Conservation (phyloP, 2,888 invertebrate genomes). For the Drosophila setosimentum region DNA sequence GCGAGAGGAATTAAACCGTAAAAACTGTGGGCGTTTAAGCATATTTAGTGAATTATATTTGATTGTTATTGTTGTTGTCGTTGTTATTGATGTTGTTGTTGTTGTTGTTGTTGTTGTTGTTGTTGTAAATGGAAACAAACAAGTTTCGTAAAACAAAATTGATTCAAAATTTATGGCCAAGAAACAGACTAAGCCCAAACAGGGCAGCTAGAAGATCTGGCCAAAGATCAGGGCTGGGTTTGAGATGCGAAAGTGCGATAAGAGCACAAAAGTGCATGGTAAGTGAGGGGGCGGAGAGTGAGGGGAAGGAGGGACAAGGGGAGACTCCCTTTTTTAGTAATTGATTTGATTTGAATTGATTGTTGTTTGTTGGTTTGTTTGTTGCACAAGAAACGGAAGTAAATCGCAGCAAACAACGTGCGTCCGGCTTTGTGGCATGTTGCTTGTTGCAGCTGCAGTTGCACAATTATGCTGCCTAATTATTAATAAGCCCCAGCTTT, state of each 20-base stretch:
- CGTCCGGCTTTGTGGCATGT: slow-evolving; percentile 39
- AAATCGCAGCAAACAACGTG: slow-evolving; percentile 33
- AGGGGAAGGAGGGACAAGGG: neutral
- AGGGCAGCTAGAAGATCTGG: neutral
- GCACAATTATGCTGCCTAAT: slow-evolving; percentile 23
- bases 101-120: slow-evolving; percentile 8
- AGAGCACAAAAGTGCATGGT: slow-evolving; percentile 17
- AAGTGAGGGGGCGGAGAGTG: neutral
- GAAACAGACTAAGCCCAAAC: neutral
- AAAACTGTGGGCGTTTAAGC: slow-evolving; percentile 72
- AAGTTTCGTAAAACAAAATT: slow-evolving; percentile 29
- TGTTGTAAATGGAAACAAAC: slow-evolving; percentile 18
- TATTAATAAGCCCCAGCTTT: slow-evolving; percentile 29
- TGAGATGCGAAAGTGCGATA: slow-evolving; percentile 68
- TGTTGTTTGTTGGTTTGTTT: slow-evolving; percentile 14
- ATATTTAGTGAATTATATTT: slow-evolving; percentile 78
- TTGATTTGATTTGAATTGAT: slow-evolving; percentile 22
- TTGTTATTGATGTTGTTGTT: slow-evolving; percentile 14
- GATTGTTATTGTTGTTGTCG: slow-evolving; percentile 55
- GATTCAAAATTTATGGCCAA: slow-evolving; percentile 40
- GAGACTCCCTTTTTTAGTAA: slow-evolving; percentile 2
- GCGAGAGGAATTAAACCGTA: neutral
- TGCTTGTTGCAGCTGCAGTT: neutral
- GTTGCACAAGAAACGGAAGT: slow-evolving; percentile 33
- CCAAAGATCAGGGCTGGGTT: slow-evolving; percentile 12